Percentiles rank a stretch among this genome's conserved stretches.
Conservation (phyloP, 1,140 invertebrate species). For the Melanaphis sacchari region DNA sequence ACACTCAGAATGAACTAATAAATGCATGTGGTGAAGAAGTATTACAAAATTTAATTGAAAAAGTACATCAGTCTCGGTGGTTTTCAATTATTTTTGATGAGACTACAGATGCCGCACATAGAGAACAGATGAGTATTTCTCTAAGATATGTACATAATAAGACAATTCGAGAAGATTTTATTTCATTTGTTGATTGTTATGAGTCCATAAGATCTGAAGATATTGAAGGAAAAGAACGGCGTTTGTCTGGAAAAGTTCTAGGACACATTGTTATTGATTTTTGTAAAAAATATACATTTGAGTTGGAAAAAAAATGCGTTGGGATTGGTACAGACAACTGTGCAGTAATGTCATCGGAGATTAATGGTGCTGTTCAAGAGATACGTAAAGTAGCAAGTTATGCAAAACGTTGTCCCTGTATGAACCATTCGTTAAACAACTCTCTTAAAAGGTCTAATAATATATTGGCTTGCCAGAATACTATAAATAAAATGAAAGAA, state of each 20-base stretch:
- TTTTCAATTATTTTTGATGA: neutral
- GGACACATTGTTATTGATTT: neutral
- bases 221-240: neutral
- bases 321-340: neutral
- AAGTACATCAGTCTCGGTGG: neutral
- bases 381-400: neutral
- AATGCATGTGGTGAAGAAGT: neutral
- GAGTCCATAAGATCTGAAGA: neutral
- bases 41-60: neutral
- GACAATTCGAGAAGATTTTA: constrained; percentile 10
- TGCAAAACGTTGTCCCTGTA: neutral
- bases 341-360: neutral
- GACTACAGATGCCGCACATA: neutral
- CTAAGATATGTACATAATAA: neutral
- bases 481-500: neutral
- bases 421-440: neutral
- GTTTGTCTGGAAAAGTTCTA: neutral
- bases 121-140: neutral
- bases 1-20: constrained; percentile 4
- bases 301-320: neutral
- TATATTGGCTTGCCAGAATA: neutral
- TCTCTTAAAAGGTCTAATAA: neutral
- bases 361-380: neutral
- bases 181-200: neutral
- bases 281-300: neutral